Evolutionary conservation across 2,113 vertebrate genomes (phyloP).

Genomic region (Osmerus eperlanus): DNA sequence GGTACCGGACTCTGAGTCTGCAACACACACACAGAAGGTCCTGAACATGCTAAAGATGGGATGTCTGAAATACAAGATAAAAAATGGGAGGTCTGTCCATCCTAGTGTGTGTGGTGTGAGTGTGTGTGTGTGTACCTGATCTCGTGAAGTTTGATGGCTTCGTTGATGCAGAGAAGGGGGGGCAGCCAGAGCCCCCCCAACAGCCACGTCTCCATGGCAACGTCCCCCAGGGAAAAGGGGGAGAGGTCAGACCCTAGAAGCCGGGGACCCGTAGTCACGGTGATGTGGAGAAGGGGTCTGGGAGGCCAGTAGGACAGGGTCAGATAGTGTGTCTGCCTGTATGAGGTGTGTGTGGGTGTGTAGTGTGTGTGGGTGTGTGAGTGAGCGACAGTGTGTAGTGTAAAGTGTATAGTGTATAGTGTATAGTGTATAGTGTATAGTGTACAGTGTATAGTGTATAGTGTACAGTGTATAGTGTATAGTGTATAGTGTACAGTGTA

Average conservation of each 20-base stretch:
- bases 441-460: too few relatives aligned
- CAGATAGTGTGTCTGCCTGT: background rate
- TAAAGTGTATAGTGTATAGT: background rate
- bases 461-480: too few relatives aligned
- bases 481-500: too few relatives aligned
- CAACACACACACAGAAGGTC: conserved; percentile 26
- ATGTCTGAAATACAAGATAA: too few relatives aligned
- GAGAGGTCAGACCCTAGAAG: conserved; percentile 24
- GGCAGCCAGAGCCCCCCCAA: conserved; percentile 44
- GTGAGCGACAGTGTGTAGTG: background rate
- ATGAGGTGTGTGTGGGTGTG: background rate
- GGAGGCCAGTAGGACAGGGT: background rate
- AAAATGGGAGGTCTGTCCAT: background rate
- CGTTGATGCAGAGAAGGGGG: conserved; percentile 38
- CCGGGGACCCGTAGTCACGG: conserved; percentile 15
- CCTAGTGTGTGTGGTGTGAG: background rate
- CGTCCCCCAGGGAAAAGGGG: conserved; percentile 26
- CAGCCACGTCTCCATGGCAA: conserved; percentile 38
- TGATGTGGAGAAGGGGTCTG: conserved; percentile 33
- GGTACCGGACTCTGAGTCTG: conserved; percentile 41
- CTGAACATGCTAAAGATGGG: background rate
- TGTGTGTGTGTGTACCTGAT: conserved; percentile 28
- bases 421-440: too few relatives aligned
- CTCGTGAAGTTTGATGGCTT: conserved; percentile 43
- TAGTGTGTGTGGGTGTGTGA: background rate